Conservation (phyloP, 2,113 vertebrate species). For the Nymphicus hollandicus region DNA sequence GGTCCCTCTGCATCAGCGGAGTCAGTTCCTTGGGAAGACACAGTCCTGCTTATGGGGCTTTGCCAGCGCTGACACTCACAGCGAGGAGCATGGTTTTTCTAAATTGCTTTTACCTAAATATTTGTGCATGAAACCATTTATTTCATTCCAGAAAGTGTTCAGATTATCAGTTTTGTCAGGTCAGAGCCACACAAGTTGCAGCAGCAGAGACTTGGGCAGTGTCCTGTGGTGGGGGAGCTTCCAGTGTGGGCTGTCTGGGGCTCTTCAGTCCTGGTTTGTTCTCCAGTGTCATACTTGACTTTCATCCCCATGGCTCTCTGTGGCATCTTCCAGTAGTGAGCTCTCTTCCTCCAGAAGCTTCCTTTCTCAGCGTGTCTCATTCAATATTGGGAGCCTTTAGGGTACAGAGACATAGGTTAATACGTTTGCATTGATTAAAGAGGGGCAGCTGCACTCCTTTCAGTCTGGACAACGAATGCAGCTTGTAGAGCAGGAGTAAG, state of each 20-base stretch:
- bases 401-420: background rate
- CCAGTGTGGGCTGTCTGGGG: background rate
- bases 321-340: background rate
- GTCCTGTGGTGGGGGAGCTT: background rate
- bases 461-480: background rate
- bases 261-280: fast-evolving
- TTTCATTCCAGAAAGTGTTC: background rate
- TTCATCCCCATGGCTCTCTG: background rate
- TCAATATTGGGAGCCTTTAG: background rate
- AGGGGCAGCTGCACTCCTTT: background rate
- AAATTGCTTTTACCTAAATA: background rate
- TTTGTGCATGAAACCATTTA: background rate
- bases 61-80: background rate
- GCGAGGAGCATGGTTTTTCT: background rate
- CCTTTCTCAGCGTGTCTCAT: background rate
- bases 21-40: background rate
- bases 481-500: background rate
- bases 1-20: background rate
- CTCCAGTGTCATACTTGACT: background rate
- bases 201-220: background rate
- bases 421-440: background rate
- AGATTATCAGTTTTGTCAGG: background rate
- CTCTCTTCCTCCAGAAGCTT: background rate
- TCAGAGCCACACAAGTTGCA: background rate
- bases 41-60: background rate